Conservation (phyloP, 2,888 invertebrate species). For the Cosmorhoe ocellata region DNA sequence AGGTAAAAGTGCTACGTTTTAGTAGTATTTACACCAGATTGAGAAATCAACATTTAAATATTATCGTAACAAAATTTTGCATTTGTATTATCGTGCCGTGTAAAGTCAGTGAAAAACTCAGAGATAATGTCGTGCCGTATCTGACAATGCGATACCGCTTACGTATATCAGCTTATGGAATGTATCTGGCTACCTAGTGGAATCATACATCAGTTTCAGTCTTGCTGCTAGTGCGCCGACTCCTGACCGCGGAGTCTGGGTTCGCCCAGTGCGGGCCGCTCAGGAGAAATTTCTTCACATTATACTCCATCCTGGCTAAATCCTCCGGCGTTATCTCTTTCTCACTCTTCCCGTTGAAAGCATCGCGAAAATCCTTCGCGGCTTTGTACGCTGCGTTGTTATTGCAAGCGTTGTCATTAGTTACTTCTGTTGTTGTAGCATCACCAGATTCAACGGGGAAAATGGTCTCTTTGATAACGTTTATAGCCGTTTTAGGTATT, state of each 20-base stretch:
- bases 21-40: too few species aligned
- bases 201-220: conserved; percentile 82
- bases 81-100: too few species aligned
- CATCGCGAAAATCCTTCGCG: conserved; percentile 53
- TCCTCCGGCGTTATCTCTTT: conserved; percentile 79
- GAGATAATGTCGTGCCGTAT: too few species aligned
- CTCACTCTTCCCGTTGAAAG: conserved; percentile 57
- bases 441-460: conserved; percentile 72
- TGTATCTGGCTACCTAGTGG: conserved; percentile 52
- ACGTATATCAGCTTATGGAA: conserved; percentile 33
- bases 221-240: conserved; percentile 78
- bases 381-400: conserved; percentile 50
- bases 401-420: conserved; percentile 58
- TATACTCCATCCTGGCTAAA: conserved; percentile 88
- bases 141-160: too few species aligned
- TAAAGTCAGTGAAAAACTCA: too few species aligned
- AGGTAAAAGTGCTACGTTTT: too few species aligned
- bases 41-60: too few species aligned
- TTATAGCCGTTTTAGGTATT: conserved; percentile 49
- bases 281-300: conserved; percentile 88
- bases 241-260: conserved; percentile 54
- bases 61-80: too few species aligned
- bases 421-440: conserved; percentile 63
- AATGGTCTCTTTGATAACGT: conserved; percentile 67
- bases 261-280: conserved; percentile 78